These are phyloP conservation scores for Chaetophractus vellerosus DNA, from an alignment of 2,797 vertebrate species.

Conservation along the genomic window DNA sequence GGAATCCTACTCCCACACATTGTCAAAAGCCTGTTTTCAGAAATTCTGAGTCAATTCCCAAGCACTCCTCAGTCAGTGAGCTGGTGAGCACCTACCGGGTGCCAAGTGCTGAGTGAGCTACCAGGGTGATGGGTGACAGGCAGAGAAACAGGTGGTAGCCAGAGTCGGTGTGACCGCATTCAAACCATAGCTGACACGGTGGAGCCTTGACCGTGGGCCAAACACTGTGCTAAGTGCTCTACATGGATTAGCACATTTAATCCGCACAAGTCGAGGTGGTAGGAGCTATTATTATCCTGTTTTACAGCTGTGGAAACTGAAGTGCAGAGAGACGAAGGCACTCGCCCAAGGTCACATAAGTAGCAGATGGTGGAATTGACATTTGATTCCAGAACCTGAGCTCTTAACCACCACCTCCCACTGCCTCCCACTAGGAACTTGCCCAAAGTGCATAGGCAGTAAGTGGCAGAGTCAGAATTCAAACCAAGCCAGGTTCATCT, in stretches of 20 bases:
- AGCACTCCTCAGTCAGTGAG: conserved; percentile 38
- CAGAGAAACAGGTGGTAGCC: conserved; percentile 68
- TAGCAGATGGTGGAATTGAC: conserved; percentile 63
- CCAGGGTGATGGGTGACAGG: conserved; percentile 29
- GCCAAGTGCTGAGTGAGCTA: conserved; percentile 50
- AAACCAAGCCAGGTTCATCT: background rate
- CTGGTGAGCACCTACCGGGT: background rate
- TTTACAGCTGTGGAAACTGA: conserved; percentile 71
- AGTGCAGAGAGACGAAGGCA: conserved; percentile 59
- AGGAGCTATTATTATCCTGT: conserved; percentile 80
- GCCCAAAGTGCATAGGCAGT: conserved; percentile 30
- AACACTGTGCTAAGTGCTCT: conserved; percentile 76
- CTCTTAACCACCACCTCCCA: background rate
- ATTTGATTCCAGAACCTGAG: conserved; percentile 49
- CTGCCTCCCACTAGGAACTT: conserved; percentile 23
- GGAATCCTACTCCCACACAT: conserved; percentile 72
- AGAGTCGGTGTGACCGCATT: conserved; percentile 41
- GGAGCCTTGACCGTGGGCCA: conserved; percentile 55
- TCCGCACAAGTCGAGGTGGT: conserved; percentile 53
- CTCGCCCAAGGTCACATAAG: conserved; percentile 79
- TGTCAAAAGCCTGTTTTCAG: conserved; percentile 73
- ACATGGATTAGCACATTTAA: conserved; percentile 81
- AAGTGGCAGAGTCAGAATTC: conserved; percentile 48
- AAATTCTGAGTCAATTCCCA: conserved; percentile 77
- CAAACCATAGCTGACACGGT: conserved; percentile 59